Evolutionary conservation across 1,140 invertebrate genomes (phyloP).

Genomic region (Hormaphis cornu): DNA sequence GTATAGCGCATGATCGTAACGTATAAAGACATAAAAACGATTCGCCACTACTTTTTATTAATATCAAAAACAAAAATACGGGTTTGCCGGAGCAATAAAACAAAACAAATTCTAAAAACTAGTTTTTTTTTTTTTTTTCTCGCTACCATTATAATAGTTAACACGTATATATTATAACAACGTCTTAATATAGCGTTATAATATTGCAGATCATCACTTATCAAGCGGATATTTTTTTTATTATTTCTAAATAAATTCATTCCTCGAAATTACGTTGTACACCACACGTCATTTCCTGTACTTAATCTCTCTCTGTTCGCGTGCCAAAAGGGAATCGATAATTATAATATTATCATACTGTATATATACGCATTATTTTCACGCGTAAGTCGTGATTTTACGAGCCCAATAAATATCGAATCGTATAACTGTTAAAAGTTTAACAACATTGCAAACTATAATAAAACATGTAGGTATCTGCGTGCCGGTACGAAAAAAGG

Average conservation of each 20-base stretch:
- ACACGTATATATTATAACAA: neutral
- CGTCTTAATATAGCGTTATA: neutral
- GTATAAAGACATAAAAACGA: neutral
- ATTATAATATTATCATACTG: no score
- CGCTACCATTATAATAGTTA: neutral
- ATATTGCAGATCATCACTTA: neutral
- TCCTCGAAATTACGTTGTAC: neutral
- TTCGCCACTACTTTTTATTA: neutral
- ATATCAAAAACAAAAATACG: neutral
- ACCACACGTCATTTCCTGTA: neutral
- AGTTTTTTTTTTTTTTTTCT: no score
- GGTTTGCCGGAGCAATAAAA: slow-evolving; percentile 3
- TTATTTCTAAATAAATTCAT: neutral
- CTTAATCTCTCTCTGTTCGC: no score
- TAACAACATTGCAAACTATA: no score
- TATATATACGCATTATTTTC: no score
- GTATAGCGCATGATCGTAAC: no score
- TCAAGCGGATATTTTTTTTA: neutral
- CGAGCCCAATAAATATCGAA: no score
- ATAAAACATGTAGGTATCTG: no score
- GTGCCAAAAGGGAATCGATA: no score
- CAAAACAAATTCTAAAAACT: neutral
- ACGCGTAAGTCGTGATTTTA: no score
- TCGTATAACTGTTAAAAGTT: no score
- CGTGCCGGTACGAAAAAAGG: no score